phyloP scores from a whole-genome alignment of 64 coral and sea anemone genomes.

The Stylophora pistillata region DNA sequence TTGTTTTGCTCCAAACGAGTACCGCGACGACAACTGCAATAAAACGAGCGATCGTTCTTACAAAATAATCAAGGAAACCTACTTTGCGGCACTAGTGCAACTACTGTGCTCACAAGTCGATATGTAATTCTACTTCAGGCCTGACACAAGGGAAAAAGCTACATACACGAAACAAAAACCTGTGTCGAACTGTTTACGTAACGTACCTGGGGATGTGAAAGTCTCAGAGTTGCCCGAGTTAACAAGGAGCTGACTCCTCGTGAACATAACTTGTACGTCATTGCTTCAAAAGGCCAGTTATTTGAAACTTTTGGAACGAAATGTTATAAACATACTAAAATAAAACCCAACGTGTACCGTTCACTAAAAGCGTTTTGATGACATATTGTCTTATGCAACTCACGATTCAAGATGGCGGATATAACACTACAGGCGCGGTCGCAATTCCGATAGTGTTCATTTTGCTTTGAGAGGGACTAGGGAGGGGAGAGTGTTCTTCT shows the following conservation, averaged over 20 bases:
- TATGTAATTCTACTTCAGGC: neutral
- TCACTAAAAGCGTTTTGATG: neutral
- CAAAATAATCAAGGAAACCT: no score
- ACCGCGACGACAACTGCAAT: neutral
- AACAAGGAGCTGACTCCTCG: conserved; percentile 18
- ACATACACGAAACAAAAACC: neutral
- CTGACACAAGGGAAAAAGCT: neutral
- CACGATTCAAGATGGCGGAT: conserved; percentile 16
- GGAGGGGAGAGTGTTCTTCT: no score
- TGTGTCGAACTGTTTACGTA: no score
- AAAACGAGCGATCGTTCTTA: neutral
- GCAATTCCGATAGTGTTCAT: neutral
- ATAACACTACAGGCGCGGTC: conserved; percentile 10
- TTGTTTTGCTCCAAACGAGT: neutral
- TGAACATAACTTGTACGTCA: conserved; percentile 27
- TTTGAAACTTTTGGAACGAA: neutral
- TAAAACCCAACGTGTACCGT: neutral
- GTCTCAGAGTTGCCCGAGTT: conserved; percentile 4
- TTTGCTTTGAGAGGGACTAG: neutral
- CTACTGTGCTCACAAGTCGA: no score
- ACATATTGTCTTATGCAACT: conserved; percentile 41
- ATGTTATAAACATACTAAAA: neutral
- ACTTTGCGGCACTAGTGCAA: no score
- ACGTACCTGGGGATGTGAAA: conserved; percentile 16
- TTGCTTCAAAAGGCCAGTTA: neutral